A percentile compares a stretch with the other conserved stretches of the same genome.
These are phyloP conservation scores for Thalassaphorura encarpata DNA, from an alignment of 1,140 invertebrate genomes.

Conservation along the genomic window DNA sequence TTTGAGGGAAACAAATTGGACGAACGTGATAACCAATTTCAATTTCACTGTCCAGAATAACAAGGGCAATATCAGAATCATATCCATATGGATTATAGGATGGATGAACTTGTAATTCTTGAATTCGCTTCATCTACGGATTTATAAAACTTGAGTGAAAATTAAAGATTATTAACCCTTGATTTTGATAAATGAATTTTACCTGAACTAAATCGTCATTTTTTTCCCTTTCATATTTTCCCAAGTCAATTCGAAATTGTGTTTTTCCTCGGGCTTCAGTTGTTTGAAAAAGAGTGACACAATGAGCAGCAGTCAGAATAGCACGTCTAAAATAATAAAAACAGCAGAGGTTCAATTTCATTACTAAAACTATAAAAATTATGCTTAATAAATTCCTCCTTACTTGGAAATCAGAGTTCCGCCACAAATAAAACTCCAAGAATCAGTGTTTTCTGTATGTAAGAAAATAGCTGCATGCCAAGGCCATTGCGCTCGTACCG, in stretches of 20 bases:
- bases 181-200: too few species aligned
- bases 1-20: conserved; percentile 29
- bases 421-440: conserved; percentile 17
- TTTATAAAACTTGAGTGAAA: too few species aligned
- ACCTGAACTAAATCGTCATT: conserved; percentile 26
- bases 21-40: conserved; percentile 26
- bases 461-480: conserved; percentile 21
- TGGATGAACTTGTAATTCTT: conserved; percentile 18
- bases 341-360: conserved; percentile 11
- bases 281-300: conserved; percentile 15
- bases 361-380: conserved; percentile 4
- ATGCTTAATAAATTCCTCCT: too few species aligned
- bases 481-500: conserved; percentile 15
- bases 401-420: too few species aligned
- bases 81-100: conserved; percentile 27
- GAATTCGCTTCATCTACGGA: conserved; percentile 10
- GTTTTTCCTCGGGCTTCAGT: background rate
- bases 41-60: conserved; percentile 17
- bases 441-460: background rate
- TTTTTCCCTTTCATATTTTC: conserved; percentile 20
- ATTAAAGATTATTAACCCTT: too few species aligned
- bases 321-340: too few species aligned
- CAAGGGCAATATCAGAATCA: conserved; percentile 29
- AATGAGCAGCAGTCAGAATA: conserved; percentile 31
- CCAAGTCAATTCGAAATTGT: conserved; percentile 21